phyloP scores from a whole-genome alignment of 2,797 vertebrate genomes.

The Oceanodroma leucorhoa region DNA sequence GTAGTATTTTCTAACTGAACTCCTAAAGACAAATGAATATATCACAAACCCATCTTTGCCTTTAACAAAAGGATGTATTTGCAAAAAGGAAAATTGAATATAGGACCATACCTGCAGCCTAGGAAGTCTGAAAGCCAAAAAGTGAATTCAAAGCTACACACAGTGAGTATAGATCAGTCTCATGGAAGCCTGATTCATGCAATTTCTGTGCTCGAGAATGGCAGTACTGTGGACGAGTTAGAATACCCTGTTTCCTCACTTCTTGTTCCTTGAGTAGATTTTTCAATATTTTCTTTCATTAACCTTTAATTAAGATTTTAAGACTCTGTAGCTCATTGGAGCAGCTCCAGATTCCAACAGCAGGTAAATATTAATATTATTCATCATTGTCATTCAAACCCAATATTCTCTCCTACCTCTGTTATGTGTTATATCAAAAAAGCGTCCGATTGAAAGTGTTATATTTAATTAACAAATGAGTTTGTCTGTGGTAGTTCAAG shows the following conservation, averaged over 20 bases:
- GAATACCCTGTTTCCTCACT: background rate
- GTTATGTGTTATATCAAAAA: background rate
- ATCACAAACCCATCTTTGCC: background rate
- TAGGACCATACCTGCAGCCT: background rate
- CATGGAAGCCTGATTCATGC: background rate
- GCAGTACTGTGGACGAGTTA: background rate
- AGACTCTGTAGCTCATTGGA: background rate
- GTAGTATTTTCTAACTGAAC: background rate
- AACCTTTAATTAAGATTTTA: constrained; percentile 33
- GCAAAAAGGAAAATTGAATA: background rate
- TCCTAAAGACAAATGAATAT: background rate
- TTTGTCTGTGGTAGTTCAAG: background rate
- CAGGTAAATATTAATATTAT: constrained; percentile 31
- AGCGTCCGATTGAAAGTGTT: background rate
- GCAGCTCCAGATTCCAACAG: background rate
- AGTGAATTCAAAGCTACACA: background rate
- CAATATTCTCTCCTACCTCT: background rate
- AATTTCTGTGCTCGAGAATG: background rate
- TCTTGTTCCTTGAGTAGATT: background rate
- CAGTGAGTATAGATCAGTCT: background rate
- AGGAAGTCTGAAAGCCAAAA: background rate
- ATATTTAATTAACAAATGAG: background rate
- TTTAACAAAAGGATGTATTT: background rate
- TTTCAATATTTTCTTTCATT: constrained; percentile 40
- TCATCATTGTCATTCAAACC: constrained; percentile 4